These are phyloP conservation scores for Trichomalopsis sarcophagae DNA, from an alignment of 1,140 invertebrate genomes.

Conservation along the genomic window DNA sequence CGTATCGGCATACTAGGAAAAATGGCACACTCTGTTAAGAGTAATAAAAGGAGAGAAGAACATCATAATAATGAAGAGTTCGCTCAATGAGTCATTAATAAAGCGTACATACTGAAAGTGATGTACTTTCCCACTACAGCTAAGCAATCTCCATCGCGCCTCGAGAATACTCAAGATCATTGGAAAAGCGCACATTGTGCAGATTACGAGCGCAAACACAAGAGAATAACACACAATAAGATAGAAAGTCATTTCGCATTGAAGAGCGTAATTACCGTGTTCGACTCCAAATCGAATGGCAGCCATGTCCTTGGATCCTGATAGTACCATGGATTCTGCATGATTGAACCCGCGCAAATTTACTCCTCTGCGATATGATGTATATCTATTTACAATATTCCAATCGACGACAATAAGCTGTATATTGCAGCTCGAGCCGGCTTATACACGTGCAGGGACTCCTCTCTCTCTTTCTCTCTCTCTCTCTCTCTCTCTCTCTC, in stretches of 20 bases:
- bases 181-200: no score
- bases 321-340: constrained; percentile 59
- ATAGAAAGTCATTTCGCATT: background rate
- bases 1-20: no score
- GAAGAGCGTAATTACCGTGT: constrained; percentile 58
- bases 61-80: no score
- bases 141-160: background rate
- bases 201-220: background rate
- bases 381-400: constrained; percentile 8
- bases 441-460: background rate
- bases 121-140: background rate
- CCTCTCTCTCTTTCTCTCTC: background rate
- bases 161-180: background rate
- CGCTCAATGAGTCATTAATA: no score
- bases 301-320: constrained; percentile 61
- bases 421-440: background rate
- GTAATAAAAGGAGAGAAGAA: no score
- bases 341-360: constrained; percentile 8
- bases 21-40: no score
- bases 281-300: constrained; percentile 58
- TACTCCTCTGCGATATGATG: background rate
- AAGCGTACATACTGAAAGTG: background rate
- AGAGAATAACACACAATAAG: background rate
- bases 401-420: background rate
- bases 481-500: background rate